phyloP scores from a whole-genome alignment of 2,113 vertebrate genomes.

The Urocynchramus pylzowi region DNA sequence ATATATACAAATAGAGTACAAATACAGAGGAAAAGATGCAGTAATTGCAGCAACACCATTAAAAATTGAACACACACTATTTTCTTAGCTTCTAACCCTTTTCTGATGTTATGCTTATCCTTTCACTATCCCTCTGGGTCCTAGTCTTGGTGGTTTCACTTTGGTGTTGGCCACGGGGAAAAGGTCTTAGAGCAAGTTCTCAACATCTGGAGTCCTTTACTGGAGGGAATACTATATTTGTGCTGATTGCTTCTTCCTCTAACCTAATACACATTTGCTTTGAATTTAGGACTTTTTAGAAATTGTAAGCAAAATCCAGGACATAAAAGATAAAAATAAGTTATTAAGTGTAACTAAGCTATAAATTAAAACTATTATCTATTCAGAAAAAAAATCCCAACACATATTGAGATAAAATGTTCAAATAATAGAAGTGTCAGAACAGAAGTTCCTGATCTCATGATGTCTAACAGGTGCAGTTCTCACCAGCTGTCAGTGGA shows the following conservation, averaged over 20 bases:
- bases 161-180: neutral
- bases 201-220: neutral
- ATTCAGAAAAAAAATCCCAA: neutral
- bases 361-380: neutral
- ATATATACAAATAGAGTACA: neutral
- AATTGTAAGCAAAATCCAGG: neutral
- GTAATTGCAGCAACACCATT: neutral
- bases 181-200: neutral
- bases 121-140: neutral
- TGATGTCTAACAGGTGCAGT: neutral
- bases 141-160: neutral
- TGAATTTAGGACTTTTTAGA: neutral
- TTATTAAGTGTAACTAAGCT: neutral
- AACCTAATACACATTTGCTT: neutral
- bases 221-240: neutral
- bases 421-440: neutral
- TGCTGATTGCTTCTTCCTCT: neutral
- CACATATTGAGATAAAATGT: neutral
- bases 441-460: neutral
- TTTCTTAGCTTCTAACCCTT: neutral
- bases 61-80: neutral
- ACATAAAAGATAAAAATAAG: neutral
- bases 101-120: neutral
- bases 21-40: neutral
- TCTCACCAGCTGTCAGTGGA: neutral